These are phyloP conservation scores for Brachionus calyciflorus DNA, from an alignment of 1,140 invertebrate species.

Conservation along the genomic window DNA sequence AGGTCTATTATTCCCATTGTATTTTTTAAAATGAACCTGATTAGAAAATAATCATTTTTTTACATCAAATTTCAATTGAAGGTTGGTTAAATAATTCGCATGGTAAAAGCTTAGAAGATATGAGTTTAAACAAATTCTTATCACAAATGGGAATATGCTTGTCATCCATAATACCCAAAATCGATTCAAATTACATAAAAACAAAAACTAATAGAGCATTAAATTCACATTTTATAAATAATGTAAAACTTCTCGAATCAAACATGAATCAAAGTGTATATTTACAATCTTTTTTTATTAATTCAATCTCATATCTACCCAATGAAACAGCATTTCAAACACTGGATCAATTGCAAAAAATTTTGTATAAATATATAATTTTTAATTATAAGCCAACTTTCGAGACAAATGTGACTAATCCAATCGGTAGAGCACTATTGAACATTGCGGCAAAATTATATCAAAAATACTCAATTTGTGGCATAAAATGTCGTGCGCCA, in stretches of 20 bases:
- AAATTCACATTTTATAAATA: conserved; percentile 15
- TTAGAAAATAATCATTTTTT: too few species aligned
- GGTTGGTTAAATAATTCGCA: background rate
- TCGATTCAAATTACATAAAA: background rate
- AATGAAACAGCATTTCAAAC: background rate
- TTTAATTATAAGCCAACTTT: conserved; percentile 24
- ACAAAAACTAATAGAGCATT: background rate
- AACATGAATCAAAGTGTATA: background rate
- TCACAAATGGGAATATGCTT: conserved; percentile 6
- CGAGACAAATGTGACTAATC: background rate
- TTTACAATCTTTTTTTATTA: background rate
- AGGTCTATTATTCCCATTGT: too few species aligned
- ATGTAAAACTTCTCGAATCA: background rate
- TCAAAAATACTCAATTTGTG: conserved; percentile 2
- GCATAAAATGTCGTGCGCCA: background rate
- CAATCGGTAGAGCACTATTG: background rate
- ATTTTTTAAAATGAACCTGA: too few species aligned
- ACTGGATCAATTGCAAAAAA: conserved; percentile 10
- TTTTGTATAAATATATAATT: conserved; percentile 31
- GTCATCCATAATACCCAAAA: conserved; percentile 1
- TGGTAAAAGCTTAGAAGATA: conserved; percentile 6
- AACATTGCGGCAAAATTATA: conserved; percentile 1
- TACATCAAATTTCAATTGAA: too few species aligned
- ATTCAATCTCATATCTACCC: conserved; percentile 17
- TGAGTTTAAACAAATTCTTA: conserved; percentile 19